Evolutionary conservation across 2,113 vertebrate genomes (phyloP), one percentile per base, ranked within the genome.

Genomic region (Gila orcuttii): DNA sequence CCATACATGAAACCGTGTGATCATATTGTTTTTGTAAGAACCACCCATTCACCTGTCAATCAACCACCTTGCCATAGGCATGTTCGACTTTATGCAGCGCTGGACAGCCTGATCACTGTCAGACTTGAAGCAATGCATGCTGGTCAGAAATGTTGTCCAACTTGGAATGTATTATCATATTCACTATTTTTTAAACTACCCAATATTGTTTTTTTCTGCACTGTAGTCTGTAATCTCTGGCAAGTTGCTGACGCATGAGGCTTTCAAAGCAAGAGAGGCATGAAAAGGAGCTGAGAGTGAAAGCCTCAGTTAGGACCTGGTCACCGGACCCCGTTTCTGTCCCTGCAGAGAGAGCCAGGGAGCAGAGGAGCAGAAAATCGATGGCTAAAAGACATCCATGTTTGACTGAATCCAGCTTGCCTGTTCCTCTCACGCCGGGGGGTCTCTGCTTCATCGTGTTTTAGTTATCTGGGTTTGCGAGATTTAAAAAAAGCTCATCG

Each of bases 351-450:
- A 45, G 77, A 66, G 60, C 25, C 45, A 74, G 47, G 33, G 47
- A 73, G 81, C 64, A 78, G 6, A 83, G 60, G 11, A 90, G 79
- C 85, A 76, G 73, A 84, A 87, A 88, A 88, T 90, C 87, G n/a
- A 88, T 88, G 36, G 75, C 66, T 79, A 68, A 42, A 86, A 88
- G 50, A 82, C 75, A 85, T 71, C 85, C 50, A 77, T 79, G 80
- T 88, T 87, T 90, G 86, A 86, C 75, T 64, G 86, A 85, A 39
- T 77, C 45, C 71, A 83, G 23, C 60, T 74, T 71, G 69, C 78
- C 33, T 60, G 45, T 79, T 87, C 31, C 36, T 84, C 64, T 86
- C 60, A 76, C 11, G 69, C 42, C 64, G 55, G 64, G 31, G 60
- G 79, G 74, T 85, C 64, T 25, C 42, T 79, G 42, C 74, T 84